Conservation (phyloP, 2,888 invertebrate genomes). For the Acrobasis consociella region DNA sequence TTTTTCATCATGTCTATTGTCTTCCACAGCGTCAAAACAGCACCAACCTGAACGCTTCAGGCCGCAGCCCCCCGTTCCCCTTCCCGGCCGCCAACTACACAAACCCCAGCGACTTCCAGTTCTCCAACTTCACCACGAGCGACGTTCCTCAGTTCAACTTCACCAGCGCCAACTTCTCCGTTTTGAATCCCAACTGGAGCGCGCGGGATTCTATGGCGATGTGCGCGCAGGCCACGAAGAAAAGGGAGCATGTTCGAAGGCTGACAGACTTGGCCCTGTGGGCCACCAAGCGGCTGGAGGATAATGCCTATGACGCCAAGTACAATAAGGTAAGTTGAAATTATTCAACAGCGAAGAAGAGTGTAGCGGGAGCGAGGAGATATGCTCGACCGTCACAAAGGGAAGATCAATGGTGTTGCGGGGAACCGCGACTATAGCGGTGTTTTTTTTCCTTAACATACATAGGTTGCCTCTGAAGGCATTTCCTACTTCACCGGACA, state of each 20-base stretch:
- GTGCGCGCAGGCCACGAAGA: slow-evolving; percentile 46
- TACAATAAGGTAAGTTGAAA: slow-evolving; percentile 46
- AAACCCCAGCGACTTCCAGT: not conserved
- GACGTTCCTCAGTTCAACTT: slow-evolving; percentile 8
- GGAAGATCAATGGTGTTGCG: no score
- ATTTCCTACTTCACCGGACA: no score
- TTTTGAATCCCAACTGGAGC: slow-evolving; percentile 16
- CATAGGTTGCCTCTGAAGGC: no score
- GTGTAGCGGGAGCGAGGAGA: no score
- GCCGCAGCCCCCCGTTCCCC: slow-evolving; percentile 5
- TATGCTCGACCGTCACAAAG: no score
- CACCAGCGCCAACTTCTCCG: not conserved
- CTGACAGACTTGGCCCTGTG: slow-evolving; percentile 59
- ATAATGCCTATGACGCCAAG: slow-evolving; percentile 51
- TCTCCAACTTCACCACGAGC: not conserved
- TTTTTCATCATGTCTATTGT: no score
- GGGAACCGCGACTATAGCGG: no score
- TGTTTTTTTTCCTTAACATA: no score
- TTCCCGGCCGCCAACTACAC: slow-evolving; percentile 1
- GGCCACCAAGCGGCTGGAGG: slow-evolving; percentile 59
- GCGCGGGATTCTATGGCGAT: slow-evolving; percentile 4
- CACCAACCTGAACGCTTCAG: not conserved
- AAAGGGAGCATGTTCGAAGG: slow-evolving; percentile 55
- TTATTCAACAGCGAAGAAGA: no score
- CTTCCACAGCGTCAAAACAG: slow-evolving; percentile 3